phyloP scores from a whole-genome alignment of 2,113 vertebrate genomes.

The Aix galericulata region DNA sequence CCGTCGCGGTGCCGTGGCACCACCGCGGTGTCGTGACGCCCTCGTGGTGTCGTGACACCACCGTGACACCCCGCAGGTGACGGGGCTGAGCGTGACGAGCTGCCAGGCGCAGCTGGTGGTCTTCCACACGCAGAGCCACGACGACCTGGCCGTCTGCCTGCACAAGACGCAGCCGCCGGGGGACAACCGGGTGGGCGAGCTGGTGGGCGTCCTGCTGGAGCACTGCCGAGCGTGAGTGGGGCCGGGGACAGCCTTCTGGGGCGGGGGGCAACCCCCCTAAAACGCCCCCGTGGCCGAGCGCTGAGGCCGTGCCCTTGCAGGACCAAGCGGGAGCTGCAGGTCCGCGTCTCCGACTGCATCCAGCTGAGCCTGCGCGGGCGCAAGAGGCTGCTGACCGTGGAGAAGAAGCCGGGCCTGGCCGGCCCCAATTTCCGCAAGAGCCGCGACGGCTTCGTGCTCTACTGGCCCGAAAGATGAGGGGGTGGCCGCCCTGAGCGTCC shows the following conservation, averaged over 20 bases:
- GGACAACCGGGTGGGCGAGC: constrained; percentile 86
- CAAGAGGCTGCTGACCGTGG: constrained; percentile 77
- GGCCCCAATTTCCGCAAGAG: constrained; percentile 83
- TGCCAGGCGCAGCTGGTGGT: constrained; percentile 88
- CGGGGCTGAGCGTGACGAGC: constrained; percentile 83
- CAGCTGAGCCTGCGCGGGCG: constrained; percentile 80
- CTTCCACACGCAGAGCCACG: constrained; percentile 78
- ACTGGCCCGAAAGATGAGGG: constrained; percentile 33
- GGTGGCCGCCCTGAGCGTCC: background rate
- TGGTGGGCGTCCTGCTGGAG: constrained; percentile 84
- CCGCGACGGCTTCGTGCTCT: constrained; percentile 77
- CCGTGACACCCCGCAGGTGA: constrained; percentile 74
- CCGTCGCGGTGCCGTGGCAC: background rate
- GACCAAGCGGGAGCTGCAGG: constrained; percentile 67
- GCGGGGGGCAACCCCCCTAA: background rate
- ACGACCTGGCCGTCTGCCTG: constrained; percentile 85
- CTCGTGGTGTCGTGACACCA: no score
- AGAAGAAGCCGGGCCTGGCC: constrained; percentile 65
- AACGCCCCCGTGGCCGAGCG: background rate
- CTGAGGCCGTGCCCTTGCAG: constrained; percentile 58
- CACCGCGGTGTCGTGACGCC: no score
- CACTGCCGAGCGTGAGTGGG: constrained; percentile 84
- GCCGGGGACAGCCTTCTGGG: background rate
- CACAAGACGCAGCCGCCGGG: constrained; percentile 78
- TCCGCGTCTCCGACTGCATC: constrained; percentile 80